Evolutionary conservation across 1,140 invertebrate species (phyloP).

Genomic region (Protaetia brevitarsis): DNA sequence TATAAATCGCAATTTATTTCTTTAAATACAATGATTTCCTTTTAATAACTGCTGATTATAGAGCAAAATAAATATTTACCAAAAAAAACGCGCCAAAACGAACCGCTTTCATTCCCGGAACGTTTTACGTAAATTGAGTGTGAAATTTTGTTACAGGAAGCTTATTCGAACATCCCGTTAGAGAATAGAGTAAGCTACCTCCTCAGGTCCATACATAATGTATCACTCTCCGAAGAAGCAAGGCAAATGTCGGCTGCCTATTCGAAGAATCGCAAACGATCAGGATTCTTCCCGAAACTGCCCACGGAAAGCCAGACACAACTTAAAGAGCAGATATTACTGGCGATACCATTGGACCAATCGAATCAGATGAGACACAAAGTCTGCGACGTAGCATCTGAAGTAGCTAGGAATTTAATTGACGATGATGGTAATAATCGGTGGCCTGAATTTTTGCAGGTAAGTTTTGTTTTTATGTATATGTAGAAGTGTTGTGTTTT

Average conservation of each 20-base stretch:
- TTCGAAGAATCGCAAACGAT: constrained; percentile 83
- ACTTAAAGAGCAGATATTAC: constrained; percentile 82
- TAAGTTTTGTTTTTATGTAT: too few species aligned
- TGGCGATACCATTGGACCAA: constrained; percentile 79
- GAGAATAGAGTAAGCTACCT: constrained; percentile 77
- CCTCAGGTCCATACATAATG: constrained; percentile 74
- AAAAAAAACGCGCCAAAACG: too few species aligned
- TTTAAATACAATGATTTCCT: too few species aligned
- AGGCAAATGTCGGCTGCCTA: constrained; percentile 87
- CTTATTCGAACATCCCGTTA: constrained; percentile 76
- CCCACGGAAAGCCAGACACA: constrained; percentile 76
- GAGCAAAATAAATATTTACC: too few species aligned
- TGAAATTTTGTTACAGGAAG: constrained; percentile 60
- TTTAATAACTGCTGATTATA: too few species aligned
- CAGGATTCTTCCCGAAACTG: constrained; percentile 86
- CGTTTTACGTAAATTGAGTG: too few species aligned
- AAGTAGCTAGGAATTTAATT: constrained; percentile 91
- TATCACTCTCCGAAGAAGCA: constrained; percentile 69
- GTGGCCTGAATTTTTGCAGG: constrained; percentile 94
- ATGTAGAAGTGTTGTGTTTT: too few species aligned
- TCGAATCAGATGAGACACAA: constrained; percentile 78
- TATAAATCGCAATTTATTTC: too few species aligned
- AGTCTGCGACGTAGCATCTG: constrained; percentile 90
- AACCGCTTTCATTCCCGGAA: too few species aligned
- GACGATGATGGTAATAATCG: constrained; percentile 95